Conservation (phyloP, 2,888 invertebrate species). For the Lasioglossum malachurum region DNA sequence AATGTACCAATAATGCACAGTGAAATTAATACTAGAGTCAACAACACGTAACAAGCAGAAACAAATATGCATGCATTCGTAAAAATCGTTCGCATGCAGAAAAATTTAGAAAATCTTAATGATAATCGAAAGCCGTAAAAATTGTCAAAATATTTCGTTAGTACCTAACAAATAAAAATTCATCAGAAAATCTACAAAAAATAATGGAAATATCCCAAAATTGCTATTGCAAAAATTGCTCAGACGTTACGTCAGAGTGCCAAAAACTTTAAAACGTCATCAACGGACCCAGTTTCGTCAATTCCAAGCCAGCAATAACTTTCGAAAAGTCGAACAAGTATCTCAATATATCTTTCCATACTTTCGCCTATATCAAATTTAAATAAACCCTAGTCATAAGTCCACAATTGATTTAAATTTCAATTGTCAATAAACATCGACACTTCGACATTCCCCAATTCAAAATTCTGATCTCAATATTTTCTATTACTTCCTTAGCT, state of each 20-base stretch:
- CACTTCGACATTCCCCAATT: not conserved
- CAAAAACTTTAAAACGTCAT: not conserved
- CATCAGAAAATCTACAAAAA: not conserved
- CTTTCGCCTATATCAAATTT: not conserved
- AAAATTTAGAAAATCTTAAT: not conserved
- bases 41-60: not conserved
- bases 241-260: not conserved
- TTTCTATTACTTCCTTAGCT: not conserved
- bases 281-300: not conserved
- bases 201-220: not conserved
- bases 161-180: not conserved
- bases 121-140: not conserved
- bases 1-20: not conserved
- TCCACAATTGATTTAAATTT: not conserved
- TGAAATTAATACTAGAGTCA: not conserved
- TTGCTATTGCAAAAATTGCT: not conserved
- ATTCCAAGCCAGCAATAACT: not conserved
- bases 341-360: not conserved
- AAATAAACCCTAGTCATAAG: not conserved
- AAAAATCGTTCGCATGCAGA: not conserved
- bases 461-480: not conserved
- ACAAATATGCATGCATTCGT: not conserved
- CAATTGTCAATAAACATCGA: not conserved
- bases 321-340: not conserved
- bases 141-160: not conserved